phyloP scores from a whole-genome alignment of 2,797 vertebrate species.

The Masticophis lateralis region DNA sequence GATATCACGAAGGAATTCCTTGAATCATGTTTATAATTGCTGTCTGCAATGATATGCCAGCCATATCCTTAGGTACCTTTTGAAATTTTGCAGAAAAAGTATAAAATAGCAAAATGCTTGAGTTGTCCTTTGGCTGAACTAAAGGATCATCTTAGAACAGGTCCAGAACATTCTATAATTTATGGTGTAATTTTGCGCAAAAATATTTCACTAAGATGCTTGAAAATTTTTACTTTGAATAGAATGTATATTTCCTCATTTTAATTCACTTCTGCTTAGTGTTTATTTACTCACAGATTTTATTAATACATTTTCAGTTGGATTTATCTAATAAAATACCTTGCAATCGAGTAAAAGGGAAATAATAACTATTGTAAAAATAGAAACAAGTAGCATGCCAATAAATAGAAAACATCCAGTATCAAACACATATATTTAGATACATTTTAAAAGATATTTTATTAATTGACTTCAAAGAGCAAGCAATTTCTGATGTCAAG shows the following conservation, averaged over 20 bases:
- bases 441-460: not conserved
- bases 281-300: not conserved
- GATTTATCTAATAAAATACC: not conserved
- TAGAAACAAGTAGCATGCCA: not conserved
- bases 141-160: too few species aligned
- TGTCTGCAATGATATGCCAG: not conserved
- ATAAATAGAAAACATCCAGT: not conserved
- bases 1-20: not conserved
- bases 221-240: not conserved
- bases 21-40: not conserved
- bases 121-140: not conserved
- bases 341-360: not conserved
- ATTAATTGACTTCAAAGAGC: not conserved
- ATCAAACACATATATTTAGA: not conserved
- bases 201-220: not conserved
- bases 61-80: not conserved
- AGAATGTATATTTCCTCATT: not conserved
- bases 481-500: not conserved
- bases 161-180: not conserved
- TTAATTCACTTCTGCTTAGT: not conserved
- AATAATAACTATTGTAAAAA: not conserved
- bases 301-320: not conserved
- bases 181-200: not conserved
- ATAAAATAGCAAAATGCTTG: not conserved
- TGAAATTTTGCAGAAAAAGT: not conserved